These are phyloP conservation scores for Chrysopilus asiliformis DNA, from an alignment of 2,888 invertebrate genomes.

Conservation along the genomic window DNA sequence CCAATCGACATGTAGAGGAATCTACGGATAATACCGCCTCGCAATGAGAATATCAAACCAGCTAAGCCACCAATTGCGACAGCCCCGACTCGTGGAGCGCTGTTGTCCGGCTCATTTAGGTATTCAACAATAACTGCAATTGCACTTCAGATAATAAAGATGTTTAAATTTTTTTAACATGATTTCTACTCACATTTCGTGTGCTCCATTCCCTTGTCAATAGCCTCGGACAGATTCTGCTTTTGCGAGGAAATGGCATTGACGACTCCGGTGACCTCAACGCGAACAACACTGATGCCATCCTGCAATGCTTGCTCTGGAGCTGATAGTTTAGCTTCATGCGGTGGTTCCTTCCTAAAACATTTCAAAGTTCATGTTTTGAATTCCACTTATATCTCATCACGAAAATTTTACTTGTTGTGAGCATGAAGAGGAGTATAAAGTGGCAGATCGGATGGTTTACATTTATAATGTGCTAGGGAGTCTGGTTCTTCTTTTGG, in stretches of 20 bases:
- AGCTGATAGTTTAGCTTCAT: too few relatives aligned
- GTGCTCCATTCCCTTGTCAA: constrained; percentile 26
- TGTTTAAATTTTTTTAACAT: too few relatives aligned
- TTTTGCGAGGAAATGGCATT: constrained; percentile 23
- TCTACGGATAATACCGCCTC: constrained; percentile 49
- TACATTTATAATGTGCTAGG: constrained; percentile 21
- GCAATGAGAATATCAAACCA: constrained; percentile 53
- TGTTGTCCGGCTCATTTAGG: constrained; percentile 67
- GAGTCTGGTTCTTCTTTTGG: constrained; percentile 9
- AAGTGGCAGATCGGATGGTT: constrained; percentile 30
- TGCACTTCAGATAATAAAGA: too few relatives aligned
- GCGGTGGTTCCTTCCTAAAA: too few relatives aligned
- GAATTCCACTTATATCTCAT: too few relatives aligned
- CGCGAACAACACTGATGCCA: constrained; percentile 24
- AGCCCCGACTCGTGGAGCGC: constrained; percentile 54
- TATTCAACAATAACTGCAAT: constrained; percentile 48
- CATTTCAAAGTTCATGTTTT: too few relatives aligned
- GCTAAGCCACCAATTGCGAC: constrained; percentile 57
- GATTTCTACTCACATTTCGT: constrained; percentile 25
- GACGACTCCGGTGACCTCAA: constrained; percentile 22
- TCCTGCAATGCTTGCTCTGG: too few relatives aligned
- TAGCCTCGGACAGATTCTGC: constrained; percentile 21
- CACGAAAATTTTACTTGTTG: too few relatives aligned
- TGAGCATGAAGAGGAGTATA: constrained; percentile 26
- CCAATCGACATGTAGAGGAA: constrained; percentile 47